phyloP scores from a whole-genome alignment of 2,888 invertebrate genomes.

The Ceramica pisi region DNA sequence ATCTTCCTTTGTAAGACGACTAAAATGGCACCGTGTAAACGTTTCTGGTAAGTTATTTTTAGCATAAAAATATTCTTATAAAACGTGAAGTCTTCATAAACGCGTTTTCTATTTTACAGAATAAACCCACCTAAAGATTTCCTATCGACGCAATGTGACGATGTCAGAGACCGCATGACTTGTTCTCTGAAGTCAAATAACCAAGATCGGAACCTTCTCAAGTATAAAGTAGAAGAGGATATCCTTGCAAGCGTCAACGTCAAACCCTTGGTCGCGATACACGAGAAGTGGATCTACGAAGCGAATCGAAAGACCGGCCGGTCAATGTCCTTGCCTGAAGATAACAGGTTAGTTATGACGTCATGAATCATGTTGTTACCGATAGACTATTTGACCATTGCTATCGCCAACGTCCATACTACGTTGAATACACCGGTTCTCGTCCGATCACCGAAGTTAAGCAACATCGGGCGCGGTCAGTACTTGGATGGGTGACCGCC shows the following conservation, averaged over 20 bases:
- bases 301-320: constrained; percentile 83
- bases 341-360: constrained; percentile 76
- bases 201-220: constrained; percentile 59
- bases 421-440: constrained; percentile 85
- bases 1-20: too few relatives aligned
- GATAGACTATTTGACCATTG: accelerated
- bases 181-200: constrained; percentile 74
- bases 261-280: constrained; percentile 87
- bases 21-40: too few relatives aligned
- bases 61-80: too few relatives aligned
- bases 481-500: constrained; percentile 86
- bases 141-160: constrained; percentile 72
- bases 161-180: constrained; percentile 70
- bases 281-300: constrained; percentile 88
- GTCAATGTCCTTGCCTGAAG: constrained; percentile 85
- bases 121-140: constrained; percentile 73
- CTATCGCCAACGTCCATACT: constrained; percentile 79
- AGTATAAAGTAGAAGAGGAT: constrained; percentile 77
- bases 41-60: not conserved
- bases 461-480: constrained; percentile 84
- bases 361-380: constrained; percentile 4
- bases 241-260: constrained; percentile 82
- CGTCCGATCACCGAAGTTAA: constrained; percentile 67
- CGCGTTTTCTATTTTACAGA: constrained; percentile 58
- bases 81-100: not conserved